phyloP scores from a whole-genome alignment of 2,797 vertebrate species.

The Hemibagrus guttatus region DNA sequence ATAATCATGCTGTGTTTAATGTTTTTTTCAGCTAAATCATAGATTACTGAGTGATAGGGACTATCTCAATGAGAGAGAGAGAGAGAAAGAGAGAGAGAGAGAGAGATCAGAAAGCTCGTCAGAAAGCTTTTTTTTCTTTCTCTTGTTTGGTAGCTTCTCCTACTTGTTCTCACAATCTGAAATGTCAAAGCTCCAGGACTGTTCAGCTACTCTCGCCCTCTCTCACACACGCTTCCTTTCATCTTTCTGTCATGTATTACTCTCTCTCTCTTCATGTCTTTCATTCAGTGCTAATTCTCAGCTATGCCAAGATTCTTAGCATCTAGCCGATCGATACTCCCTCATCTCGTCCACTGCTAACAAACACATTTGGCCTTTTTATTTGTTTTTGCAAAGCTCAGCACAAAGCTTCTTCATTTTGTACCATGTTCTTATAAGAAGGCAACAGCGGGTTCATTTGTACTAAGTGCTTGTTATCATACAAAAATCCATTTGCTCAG shows the following conservation, averaged over 20 bases:
- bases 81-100: neutral
- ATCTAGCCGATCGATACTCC: slow-evolving; percentile 33
- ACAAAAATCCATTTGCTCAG: neutral
- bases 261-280: slow-evolving; percentile 3
- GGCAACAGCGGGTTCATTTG: neutral
- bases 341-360: slow-evolving; percentile 32
- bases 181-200: neutral
- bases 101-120: neutral
- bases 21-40: neutral
- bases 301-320: slow-evolving; percentile 27
- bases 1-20: too few relatives aligned
- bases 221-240: neutral
- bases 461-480: neutral
- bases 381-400: neutral
- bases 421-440: neutral
- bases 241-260: slow-evolving; percentile 17
- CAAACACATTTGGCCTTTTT: neutral
- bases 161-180: slow-evolving; percentile 6
- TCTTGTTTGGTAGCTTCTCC: neutral
- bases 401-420: neutral
- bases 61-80: too few relatives aligned
- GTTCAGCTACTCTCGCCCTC: neutral
- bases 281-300: slow-evolving; percentile 11
- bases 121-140: neutral
- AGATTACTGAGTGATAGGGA: neutral